Evolutionary conservation across 2,888 invertebrate species (phyloP).

Genomic region (Spodoptera picta): DNA sequence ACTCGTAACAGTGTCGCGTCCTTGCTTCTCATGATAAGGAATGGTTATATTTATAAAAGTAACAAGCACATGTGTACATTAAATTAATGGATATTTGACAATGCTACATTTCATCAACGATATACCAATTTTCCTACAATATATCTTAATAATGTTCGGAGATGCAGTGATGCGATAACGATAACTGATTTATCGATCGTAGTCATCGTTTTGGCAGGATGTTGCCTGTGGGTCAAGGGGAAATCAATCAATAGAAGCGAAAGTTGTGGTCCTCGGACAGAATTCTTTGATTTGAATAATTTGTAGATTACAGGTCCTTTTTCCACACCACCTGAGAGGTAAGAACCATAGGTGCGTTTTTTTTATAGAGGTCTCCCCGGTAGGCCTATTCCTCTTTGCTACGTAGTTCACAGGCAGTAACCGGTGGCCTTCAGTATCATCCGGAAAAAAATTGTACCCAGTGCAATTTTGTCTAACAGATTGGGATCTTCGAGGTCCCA

Average conservation of each 20-base stretch:
- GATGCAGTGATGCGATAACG: constrained; percentile 62
- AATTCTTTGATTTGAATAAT: constrained; percentile 30
- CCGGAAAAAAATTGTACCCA: constrained; percentile 44
- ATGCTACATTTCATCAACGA: constrained; percentile 51
- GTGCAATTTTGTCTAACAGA: constrained; percentile 48
- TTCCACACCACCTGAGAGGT: constrained; percentile 87
- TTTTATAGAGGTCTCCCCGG: constrained; percentile 87
- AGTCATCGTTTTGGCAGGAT: constrained; percentile 62
- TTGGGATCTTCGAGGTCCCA: constrained; percentile 59
- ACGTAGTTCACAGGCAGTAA: constrained; percentile 19
- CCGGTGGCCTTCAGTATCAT: constrained; percentile 24
- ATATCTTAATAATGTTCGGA: constrained; percentile 60
- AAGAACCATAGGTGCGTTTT: constrained; percentile 85
- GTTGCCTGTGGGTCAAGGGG: constrained; percentile 58
- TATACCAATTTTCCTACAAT: constrained; percentile 53
- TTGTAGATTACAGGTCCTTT: constrained; percentile 65
- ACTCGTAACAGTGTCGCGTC: constrained; percentile 73
- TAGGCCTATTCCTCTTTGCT: constrained; percentile 84
- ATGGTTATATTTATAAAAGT: constrained; percentile 75
- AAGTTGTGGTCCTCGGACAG: constrained; percentile 52
- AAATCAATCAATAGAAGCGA: constrained; percentile 49
- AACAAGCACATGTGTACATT: constrained; percentile 58
- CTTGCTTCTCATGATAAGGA: constrained; percentile 78
- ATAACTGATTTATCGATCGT: constrained; percentile 62
- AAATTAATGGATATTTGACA: constrained; percentile 60